A percentile compares a stretch with the other conserved stretches of the same genome.
phyloP scores from a whole-genome alignment of 2,797 vertebrate species.

The Lindbergichthys nudifrons region DNA sequence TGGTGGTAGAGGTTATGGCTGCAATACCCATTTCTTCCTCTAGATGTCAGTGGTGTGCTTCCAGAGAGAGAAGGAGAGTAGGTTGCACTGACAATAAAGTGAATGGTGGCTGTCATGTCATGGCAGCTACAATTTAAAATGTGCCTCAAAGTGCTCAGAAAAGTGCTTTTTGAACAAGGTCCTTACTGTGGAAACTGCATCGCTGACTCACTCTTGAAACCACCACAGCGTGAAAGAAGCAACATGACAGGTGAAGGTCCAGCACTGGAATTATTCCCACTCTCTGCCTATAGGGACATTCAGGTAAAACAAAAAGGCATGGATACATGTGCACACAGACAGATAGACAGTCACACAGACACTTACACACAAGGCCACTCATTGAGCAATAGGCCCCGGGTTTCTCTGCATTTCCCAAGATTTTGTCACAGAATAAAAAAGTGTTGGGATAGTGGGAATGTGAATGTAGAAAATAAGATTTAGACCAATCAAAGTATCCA shows the following conservation, averaged over 20 bases:
- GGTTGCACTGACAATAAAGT: constrained; percentile 62
- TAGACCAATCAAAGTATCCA: constrained; percentile 25
- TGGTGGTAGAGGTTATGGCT: constrained; percentile 54
- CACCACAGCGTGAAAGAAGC: constrained; percentile 58
- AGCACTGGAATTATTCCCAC: constrained; percentile 62
- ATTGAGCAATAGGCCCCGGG: constrained; percentile 29
- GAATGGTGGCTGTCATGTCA: constrained; percentile 60
- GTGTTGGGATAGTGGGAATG: constrained; percentile 24
- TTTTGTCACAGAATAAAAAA: constrained; percentile 15
- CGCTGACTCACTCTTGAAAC: constrained; percentile 50
- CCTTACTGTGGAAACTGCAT: constrained; percentile 68
- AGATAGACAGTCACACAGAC: constrained; percentile 33
- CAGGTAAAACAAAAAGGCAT: constrained; percentile 44
- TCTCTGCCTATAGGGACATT: constrained; percentile 40
- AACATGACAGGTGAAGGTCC: constrained; percentile 67
- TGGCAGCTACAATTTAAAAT: constrained; percentile 67
- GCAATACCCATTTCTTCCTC: constrained; percentile 65
- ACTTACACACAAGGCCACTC: constrained; percentile 42
- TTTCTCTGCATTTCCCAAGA: constrained; percentile 14
- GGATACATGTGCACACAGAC: constrained; percentile 45
- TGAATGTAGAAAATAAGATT: constrained; percentile 24
- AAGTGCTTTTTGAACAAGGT: constrained; percentile 81
- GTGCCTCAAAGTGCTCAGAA: constrained; percentile 82
- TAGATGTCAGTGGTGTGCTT: constrained; percentile 83
- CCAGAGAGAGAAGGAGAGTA: constrained; percentile 27